Base-by-base conservation (phyloP, 2,113 vertebrate species). In the Gasterosteus aculeatus region DNA sequence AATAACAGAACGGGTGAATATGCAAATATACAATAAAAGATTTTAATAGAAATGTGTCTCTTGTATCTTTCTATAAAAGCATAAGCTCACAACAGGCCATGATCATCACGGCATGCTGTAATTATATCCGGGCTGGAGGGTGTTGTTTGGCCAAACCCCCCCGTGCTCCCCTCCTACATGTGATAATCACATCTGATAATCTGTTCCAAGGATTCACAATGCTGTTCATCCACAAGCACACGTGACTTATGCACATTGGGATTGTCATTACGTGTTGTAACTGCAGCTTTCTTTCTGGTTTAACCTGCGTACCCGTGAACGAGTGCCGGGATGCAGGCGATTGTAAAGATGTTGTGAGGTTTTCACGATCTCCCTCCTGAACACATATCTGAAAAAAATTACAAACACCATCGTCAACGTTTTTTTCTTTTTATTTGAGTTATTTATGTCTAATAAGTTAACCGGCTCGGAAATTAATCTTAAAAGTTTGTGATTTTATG, bases 391-490 rank as follows among this genome's bases (percentile, higher is more conserved):
- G 38, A 57, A 67, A 54, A 54, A 47, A 60, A 69, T 29, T 22
- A 26, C 41, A 71, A 76, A 33, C 18, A 51, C 4, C 16, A 10
- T 3, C 1, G 4, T 79, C 49, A 56, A 71, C 42, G 64, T n/a
- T 64, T 53, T 78, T 72, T 65, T 35, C 2, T 58, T 64, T 75
- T 76, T 46, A 63, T 79, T 35, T 80, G 69, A 82, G 66, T 63
- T 80, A 72, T 78, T 77, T 64, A 82, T 80, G 38, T 10, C 49
- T 33, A 72, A 81, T 64, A 68, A 77, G 46, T 72, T 53, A 67
- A 76, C 42, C 38, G 12, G 65, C 26, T 54, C 49, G 5, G 51
- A 44, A 54, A 74, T 51, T 6, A 77, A 56, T 54, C 41, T 19
- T 22, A 18, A 14, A 63, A 65, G 42, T 69, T 67, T 71, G 29